Conservation (phyloP, 2,888 invertebrate genomes). For the Orchesella flavescens region DNA sequence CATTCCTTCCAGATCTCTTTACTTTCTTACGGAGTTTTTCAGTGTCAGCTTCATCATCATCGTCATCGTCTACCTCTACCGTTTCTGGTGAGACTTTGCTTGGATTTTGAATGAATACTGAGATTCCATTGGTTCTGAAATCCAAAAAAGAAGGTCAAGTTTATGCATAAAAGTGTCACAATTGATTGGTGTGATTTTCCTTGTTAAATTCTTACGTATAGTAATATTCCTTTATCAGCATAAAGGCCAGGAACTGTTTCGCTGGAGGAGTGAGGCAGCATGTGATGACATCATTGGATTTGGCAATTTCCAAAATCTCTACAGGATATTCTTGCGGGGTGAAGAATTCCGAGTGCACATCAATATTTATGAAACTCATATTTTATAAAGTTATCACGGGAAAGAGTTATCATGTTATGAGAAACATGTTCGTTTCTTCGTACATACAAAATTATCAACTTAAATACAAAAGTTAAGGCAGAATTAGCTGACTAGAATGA, state of each 20-base stretch:
- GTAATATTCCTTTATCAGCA: slow-evolving; percentile 72
- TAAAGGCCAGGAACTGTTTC: slow-evolving; percentile 72
- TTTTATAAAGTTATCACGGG: neutral
- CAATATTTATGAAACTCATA: slow-evolving; percentile 71
- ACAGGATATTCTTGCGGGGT: slow-evolving; percentile 72
- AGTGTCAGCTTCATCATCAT: too few relatives aligned
- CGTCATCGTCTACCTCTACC: slow-evolving; percentile 2
- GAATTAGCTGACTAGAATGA: too few relatives aligned
- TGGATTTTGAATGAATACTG: slow-evolving; percentile 69
- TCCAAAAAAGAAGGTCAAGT: neutral
- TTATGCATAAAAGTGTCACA: neutral
- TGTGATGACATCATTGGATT: slow-evolving; percentile 69
- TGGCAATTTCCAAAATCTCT: slow-evolving; percentile 71
- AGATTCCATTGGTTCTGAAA: slow-evolving; percentile 68
- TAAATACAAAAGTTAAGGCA: too few relatives aligned
- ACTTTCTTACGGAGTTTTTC: neutral
- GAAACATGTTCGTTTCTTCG: too few relatives aligned
- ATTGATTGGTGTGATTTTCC: slow-evolving; percentile 7
- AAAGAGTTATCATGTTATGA: neutral
- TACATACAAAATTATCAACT: too few relatives aligned
- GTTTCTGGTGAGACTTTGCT: neutral
- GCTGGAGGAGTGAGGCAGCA: slow-evolving; percentile 71
- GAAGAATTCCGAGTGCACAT: slow-evolving; percentile 72
- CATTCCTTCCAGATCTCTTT: neutral
- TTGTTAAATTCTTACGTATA: slow-evolving; percentile 63